Base-by-base conservation (phyloP, 2,797 vertebrate genomes). In the Harpagifer antarcticus region DNA sequence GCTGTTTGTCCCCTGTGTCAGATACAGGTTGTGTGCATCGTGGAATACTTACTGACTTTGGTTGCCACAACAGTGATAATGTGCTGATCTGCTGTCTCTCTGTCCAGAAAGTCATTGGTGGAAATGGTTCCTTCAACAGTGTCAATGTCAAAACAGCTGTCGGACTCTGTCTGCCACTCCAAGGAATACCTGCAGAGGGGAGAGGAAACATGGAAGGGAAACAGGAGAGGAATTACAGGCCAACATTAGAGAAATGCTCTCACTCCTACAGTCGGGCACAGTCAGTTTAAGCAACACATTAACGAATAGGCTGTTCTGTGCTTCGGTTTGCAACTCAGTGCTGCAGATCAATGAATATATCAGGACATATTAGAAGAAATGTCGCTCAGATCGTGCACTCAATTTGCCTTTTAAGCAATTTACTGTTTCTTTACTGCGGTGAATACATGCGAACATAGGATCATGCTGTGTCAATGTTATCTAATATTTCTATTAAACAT, bases 11-110 rank as follows among this genome's bases (percentile, higher is more conserved):
- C 27, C 43, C 44, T 43, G 42, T 27, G 52, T n/a, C 69, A 23
- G 27, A 58, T 37, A 2, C 33, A 37, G 7, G 33, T 7, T n/a
- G 12, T 37, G 5, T 37, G 33, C 9, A 40, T n/a, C 58, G 44
- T 73, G 65, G 61, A 81, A 90, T 97, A 98, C 97, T 98, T 96
- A 99, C 97, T 97, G 93, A 97, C 92, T 98, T 99, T 98, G 89
- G 95, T 96, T 80, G 97, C 97, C 86, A 97, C 93, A 88, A 97
- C 94, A 69, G 95, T 97, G 91, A 99, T 94, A 88, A 97, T 97
- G 89, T 97, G 96, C 83, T 95, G 96, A 1, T 94, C 85, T 0
- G 89, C 93, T 64, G 79, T 95, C 88, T 99, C 97, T 95, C 97
- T 94, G 94, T 99, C 97, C 93, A 98, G 89, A 77, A 96, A 88